Percentiles rank a stretch among this genome's conserved stretches.
These are phyloP conservation scores for Rattus rattus DNA, from an alignment of 2,113 vertebrate species.

Conservation along the genomic window DNA sequence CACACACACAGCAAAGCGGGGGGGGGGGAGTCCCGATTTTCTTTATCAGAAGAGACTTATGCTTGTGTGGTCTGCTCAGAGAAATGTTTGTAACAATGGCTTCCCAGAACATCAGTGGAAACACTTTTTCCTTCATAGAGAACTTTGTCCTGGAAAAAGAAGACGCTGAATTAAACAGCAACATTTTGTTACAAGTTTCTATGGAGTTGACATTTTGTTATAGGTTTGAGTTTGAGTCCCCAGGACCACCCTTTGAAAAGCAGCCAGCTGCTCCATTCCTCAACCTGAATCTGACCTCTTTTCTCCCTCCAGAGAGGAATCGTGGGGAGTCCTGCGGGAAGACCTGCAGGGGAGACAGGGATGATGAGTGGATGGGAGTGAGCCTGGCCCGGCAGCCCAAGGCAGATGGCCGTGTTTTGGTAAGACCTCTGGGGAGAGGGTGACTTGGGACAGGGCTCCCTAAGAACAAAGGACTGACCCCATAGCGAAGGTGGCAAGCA, in stretches of 20 bases:
- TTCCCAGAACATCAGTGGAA: not conserved
- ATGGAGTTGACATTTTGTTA: not conserved
- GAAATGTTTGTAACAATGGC: too few relatives aligned
- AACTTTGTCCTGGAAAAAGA: not conserved
- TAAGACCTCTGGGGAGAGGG: constrained; percentile 83
- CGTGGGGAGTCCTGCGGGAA: constrained; percentile 92
- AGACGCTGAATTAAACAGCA: not conserved
- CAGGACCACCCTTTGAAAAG: not conserved
- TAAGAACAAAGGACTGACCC: not conserved
- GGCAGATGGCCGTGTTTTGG: constrained; percentile 92
- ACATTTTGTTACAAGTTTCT: not conserved
- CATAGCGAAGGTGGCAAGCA: not conserved
- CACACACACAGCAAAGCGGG: not conserved
- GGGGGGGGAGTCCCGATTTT: not conserved
- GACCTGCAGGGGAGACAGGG: constrained; percentile 95
- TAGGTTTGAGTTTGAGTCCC: not conserved
- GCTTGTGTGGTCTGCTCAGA: not conserved
- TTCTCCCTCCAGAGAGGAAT: constrained; percentile 89
- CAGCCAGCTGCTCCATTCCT: not conserved
- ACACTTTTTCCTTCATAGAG: not conserved
- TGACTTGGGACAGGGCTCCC: not conserved
- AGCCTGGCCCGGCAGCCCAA: constrained; percentile 95
- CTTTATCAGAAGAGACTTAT: not conserved
- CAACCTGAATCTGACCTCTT: not conserved
- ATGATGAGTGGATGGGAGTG: constrained; percentile 99